phyloP scores from a whole-genome alignment of 2,797 vertebrate species.

The Heliangelus exortis region DNA sequence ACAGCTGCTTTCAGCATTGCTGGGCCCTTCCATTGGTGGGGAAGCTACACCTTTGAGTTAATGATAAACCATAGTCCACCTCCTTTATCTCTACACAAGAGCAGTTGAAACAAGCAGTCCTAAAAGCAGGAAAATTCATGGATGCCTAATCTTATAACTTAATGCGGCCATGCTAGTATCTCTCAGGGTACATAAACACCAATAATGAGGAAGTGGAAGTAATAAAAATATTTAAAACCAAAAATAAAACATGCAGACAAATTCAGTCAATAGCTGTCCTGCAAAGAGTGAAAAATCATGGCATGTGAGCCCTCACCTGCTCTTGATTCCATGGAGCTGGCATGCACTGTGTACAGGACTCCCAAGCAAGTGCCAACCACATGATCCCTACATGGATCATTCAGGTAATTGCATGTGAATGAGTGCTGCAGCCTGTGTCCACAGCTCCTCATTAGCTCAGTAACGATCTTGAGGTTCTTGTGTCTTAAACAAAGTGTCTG shows the following conservation, averaged over 20 bases:
- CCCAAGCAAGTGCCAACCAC: neutral
- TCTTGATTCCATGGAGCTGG: neutral
- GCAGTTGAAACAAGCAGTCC: neutral
- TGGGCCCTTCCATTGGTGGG: neutral
- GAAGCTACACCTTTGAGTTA: neutral
- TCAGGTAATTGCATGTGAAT: rapidly evolving
- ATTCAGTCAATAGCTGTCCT: neutral
- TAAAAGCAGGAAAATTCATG: neutral
- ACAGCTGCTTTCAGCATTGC: neutral
- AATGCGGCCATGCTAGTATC: neutral
- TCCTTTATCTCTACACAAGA: neutral
- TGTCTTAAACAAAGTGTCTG: neutral
- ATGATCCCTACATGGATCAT: rapidly evolving
- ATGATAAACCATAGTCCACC: neutral
- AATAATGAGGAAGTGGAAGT: neutral
- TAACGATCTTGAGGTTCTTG: neutral
- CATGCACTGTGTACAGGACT: rapidly evolving
- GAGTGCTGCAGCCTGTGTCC: neutral
- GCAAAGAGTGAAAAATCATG: neutral
- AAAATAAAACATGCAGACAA: neutral
- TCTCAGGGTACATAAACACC: neutral
- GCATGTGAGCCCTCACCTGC: neutral
- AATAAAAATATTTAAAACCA: neutral
- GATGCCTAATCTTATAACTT: neutral
- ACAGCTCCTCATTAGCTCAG: neutral